These are phyloP conservation scores for Caenorhabditis angaria DNA, from an alignment of 2,888 invertebrate genomes.

Conservation along the genomic window DNA sequence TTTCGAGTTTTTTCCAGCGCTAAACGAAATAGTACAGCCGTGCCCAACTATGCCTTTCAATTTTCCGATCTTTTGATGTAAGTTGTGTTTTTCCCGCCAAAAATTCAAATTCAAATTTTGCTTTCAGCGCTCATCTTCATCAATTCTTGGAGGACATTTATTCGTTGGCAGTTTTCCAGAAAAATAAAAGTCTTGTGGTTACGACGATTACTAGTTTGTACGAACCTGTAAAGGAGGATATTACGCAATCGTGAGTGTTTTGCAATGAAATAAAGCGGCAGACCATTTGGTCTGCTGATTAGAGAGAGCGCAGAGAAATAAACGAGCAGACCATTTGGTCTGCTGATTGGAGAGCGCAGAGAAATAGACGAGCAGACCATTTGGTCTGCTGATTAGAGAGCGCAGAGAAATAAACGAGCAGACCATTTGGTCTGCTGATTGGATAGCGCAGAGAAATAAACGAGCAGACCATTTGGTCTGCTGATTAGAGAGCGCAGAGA, in stretches of 20 bases:
- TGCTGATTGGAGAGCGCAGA: no score
- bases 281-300: no score
- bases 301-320: no score
- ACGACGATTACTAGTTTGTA: background rate
- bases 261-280: no score
- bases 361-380: no score
- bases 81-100: background rate
- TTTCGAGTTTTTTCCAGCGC: slow-evolving; percentile 1
- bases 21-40: background rate
- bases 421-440: no score
- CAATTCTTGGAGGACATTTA: background rate
- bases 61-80: background rate
- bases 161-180: background rate
- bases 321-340: no score
- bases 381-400: no score
- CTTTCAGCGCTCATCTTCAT: background rate
- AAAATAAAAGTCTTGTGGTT: background rate
- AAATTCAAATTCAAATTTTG: background rate
- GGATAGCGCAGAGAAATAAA: no score
- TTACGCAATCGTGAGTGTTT: background rate
- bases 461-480: no score
- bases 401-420: no score
- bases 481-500: no score
- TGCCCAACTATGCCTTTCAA: background rate
- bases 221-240: background rate